phyloP scores from a whole-genome alignment of 2,797 vertebrate genomes.

The Myotis pilosus region DNA sequence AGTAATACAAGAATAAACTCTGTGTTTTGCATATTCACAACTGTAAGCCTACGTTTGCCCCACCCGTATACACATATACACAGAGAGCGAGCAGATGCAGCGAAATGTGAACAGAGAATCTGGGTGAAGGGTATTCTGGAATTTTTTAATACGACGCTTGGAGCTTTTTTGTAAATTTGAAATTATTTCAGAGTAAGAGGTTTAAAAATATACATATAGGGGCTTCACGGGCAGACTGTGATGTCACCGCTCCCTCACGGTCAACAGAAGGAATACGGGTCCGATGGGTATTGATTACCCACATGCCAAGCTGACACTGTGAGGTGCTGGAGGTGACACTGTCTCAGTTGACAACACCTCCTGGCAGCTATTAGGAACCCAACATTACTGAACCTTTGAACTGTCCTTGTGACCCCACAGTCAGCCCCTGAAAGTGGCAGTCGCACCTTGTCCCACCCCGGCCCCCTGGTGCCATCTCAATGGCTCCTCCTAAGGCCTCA shows the following conservation, averaged over 20 bases:
- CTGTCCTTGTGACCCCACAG: not conserved
- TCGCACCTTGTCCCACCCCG: not conserved
- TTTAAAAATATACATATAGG: not conserved
- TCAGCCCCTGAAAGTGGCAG: not conserved
- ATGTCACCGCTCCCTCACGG: not conserved
- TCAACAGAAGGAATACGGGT: not conserved
- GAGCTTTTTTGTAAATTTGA: constrained; percentile 15
- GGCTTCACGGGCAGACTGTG: not conserved
- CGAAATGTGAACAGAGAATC: not conserved
- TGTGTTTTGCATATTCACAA: not conserved
- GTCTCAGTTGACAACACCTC: not conserved
- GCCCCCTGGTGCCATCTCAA: not conserved
- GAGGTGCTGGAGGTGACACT: not conserved
- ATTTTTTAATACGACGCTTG: not conserved
- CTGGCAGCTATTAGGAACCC: not conserved
- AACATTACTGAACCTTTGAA: not conserved
- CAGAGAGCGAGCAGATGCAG: not conserved
- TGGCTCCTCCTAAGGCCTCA: not conserved
- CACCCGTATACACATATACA: not conserved
- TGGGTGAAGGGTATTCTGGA: not conserved
- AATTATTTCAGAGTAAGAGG: not conserved
- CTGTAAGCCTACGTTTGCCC: not conserved
- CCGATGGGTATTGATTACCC: not conserved
- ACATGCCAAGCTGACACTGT: not conserved
- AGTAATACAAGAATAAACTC: not conserved